A percentile compares a stretch with the other conserved stretches of the same genome.
These are phyloP conservation scores for Adelphocoris suturalis DNA, from an alignment of 2,888 invertebrate genomes.

Conservation along the genomic window DNA sequence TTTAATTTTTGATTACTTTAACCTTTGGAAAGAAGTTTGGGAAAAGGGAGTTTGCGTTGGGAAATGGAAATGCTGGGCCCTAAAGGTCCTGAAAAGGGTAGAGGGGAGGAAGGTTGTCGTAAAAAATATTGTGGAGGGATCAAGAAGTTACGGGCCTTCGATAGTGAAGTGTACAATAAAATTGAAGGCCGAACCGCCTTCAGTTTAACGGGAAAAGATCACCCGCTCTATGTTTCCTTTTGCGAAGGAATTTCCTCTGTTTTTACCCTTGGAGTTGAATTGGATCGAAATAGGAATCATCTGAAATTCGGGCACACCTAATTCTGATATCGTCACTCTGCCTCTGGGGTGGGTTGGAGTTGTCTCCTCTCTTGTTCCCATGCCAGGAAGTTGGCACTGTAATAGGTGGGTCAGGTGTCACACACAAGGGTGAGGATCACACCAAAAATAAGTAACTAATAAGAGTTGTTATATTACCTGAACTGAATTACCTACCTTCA, in stretches of 20 bases:
- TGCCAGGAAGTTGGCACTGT: too few species aligned
- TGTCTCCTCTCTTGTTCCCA: too few species aligned
- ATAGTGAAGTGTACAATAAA: constrained; percentile 8
- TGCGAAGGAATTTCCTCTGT: background rate
- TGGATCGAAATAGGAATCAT: too few species aligned
- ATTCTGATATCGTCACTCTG: too few species aligned
- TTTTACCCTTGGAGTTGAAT: too few species aligned
- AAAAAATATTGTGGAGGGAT: constrained; percentile 27
- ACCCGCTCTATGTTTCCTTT: background rate
- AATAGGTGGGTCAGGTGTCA: too few species aligned
- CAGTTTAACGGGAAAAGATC: constrained; percentile 20
- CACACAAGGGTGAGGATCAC: too few species aligned
- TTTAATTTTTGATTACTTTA: constrained; percentile 16
- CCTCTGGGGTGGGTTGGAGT: too few species aligned
- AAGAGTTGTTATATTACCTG: too few species aligned
- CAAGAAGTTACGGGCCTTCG: background rate
- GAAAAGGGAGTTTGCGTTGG: background rate
- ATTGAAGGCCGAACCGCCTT: constrained; percentile 9
- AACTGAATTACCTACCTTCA: too few species aligned
- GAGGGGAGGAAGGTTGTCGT: constrained; percentile 1
- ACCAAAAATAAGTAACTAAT: too few species aligned
- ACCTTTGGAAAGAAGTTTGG: constrained; percentile 4
- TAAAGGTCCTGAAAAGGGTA: background rate
- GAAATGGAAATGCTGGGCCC: background rate
- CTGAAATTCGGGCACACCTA: too few species aligned